Base-by-base conservation (phyloP, 2,113 vertebrate genomes). In the Lagopus leucura region DNA sequence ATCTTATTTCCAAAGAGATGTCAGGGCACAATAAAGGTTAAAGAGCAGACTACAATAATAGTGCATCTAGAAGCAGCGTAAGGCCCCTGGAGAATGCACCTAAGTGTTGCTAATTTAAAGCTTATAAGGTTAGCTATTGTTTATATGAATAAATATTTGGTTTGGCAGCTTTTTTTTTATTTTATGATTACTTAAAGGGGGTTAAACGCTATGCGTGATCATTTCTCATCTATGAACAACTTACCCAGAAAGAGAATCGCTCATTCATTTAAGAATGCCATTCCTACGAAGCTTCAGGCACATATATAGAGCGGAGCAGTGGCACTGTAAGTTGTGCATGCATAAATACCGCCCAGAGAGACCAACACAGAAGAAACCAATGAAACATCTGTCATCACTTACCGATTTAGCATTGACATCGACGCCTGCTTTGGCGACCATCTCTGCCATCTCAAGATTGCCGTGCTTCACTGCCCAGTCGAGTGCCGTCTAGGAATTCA, bases 331-430 rank as follows among this genome's bases (percentile, higher is more conserved):
- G 87, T 67, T 88, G 94, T 93, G 92, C 79, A 95, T 97, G 97
- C 96, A 96, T 97, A 97, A 97, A 95, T 96, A 93, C 94, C 69
- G 92, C 96, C 97, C 87, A 81, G 92, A 94, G 95, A 93, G 94
- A 94, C 90, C 96, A 96, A 91, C 73, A 61, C 54, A 94, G 92
- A 90, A 95, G 63, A 79, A 94, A 96, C 96, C 92, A 97, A 96
- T 93, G 96, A 96, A 97, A 94, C 93, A 83, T 96, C 97, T 97
- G 97, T 98, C 97, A 96, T 95, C 97, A 96, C 98, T 98, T 97
- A 98, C 98, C 96, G 97, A 97, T 98, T 98, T 97, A 96, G 96
- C 95, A 95, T 97, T 98, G 98, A 98, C 97, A 94, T 98, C 96
- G 61, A 97, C 96, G 95, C 98, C 98, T 76, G 96, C 97, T 95